These are phyloP conservation scores for Cabera pusaria DNA, from an alignment of 2,888 invertebrate species.

Conservation along the genomic window DNA sequence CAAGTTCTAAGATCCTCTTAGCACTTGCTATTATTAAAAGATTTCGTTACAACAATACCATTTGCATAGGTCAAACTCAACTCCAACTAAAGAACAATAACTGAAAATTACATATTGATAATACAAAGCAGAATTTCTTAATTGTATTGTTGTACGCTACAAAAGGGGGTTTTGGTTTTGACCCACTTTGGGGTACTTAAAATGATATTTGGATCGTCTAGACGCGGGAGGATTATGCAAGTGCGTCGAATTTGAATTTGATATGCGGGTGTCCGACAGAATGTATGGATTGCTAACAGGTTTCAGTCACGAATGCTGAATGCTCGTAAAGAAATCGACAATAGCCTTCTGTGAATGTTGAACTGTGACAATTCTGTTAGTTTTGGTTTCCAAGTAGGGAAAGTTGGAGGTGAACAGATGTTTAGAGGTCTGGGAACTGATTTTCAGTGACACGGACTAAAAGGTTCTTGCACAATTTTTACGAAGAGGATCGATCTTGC, in stretches of 20 bases:
- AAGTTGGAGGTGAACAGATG: neutral
- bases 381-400: conserved; percentile 6
- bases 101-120: conserved; percentile 41
- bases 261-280: conserved; percentile 12
- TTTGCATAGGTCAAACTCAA: conserved; percentile 15
- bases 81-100: conserved; percentile 47
- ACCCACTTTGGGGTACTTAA: conserved; percentile 38
- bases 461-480: no score
- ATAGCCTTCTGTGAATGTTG: neutral
- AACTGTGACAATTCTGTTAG: neutral
- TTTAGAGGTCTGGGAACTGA: neutral
- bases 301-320: conserved; percentile 12
- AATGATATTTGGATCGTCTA: conserved; percentile 29
- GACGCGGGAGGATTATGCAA: conserved; percentile 37
- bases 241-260: conserved; percentile 30
- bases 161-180: conserved; percentile 47
- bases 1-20: no score
- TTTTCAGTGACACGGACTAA: no score
- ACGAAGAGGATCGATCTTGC: no score
- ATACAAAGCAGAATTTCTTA: conserved; percentile 35
- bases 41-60: no score
- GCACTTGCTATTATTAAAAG: no score
- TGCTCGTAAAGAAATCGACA: neutral
- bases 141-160: conserved; percentile 45
- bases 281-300: conserved; percentile 14